Evolutionary conservation across 2,888 invertebrate genomes (phyloP), one percentile per base, ranked within the genome.

Genomic region (Ethmia dodecea): DNA sequence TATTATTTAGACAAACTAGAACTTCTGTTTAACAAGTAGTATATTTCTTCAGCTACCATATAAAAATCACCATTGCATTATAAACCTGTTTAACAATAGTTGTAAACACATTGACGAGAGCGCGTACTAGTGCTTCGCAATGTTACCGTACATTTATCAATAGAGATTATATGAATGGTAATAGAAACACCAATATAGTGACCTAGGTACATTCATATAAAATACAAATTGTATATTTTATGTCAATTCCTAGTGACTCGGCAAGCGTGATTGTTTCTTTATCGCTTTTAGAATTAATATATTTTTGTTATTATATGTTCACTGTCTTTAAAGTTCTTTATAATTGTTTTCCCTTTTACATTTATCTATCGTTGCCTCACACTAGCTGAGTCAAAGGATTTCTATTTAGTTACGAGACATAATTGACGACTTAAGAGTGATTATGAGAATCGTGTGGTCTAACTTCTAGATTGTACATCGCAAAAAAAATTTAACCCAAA

Each of bases 1-100:
- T 86, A 86, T 86, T 86, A 86, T 79, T 83, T 84, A 84, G 83
- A 77, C 55, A 70, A 77, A 74, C 67, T 83, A 80, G 81, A 71
- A 63, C 60, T 75, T 78, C 67, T 63, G 67, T 79, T 79, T 72
- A 71, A 72, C 60, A 51, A 62, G 66, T 81, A 80, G 79, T 59
- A 49, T 74, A 72, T 67, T 72, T 60, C 68, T 56, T 59, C 70
- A 70, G 65, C 68, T 79, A 81, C 81, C 80, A 76, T 71, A 61
- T 64, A 59, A 56, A 65, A 62, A 64, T 68, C 73, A 72, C 66
- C 65, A 61, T 66, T 63, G 50, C 65, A 63, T 62, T 52, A 60
- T 60, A 52, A 57, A 67, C 67, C 75, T 73, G 72, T 75, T 53
- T 74, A 73, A 72, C 75, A 73, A 75, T 78, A 75, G 72, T 71